Evolutionary conservation across 1,140 invertebrate species (phyloP).

Genomic region (Aporrectodea caliginosa): DNA sequence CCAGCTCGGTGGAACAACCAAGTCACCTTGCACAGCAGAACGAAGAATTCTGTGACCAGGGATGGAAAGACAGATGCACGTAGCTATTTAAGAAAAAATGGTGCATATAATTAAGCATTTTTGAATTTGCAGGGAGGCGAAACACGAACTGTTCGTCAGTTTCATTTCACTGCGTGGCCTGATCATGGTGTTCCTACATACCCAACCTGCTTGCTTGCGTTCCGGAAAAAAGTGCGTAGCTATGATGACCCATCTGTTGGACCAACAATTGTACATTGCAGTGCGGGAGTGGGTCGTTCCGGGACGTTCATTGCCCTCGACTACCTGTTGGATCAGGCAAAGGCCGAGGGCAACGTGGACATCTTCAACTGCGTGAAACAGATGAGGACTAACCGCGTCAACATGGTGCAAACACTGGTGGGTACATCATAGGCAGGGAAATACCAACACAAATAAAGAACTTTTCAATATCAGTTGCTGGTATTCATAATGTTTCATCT

Average conservation of each 20-base stretch:
- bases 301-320: slow-evolving; percentile 57
- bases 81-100: no score
- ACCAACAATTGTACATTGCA: slow-evolving; percentile 88
- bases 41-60: no score
- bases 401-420: slow-evolving; percentile 57
- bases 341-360: slow-evolving; percentile 47
- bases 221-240: slow-evolving; percentile 80
- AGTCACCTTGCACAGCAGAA: no score
- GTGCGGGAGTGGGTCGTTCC: slow-evolving; percentile 56
- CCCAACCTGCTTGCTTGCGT: slow-evolving; percentile 71
- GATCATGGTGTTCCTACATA: slow-evolving; percentile 91
- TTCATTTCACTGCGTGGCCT: slow-evolving; percentile 95
- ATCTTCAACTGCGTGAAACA: slow-evolving; percentile 51
- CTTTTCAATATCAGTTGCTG: no score
- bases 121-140: slow-evolving; percentile 14
- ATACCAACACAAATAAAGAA: no score
- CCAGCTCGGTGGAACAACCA: no score
- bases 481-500: no score
- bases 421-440: slow-evolving; percentile 30
- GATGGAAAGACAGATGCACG: no score
- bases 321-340: slow-evolving; percentile 47
- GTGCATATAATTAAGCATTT: no score
- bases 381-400: slow-evolving; percentile 52
- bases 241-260: slow-evolving; percentile 67
- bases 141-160: slow-evolving; percentile 72